Evolutionary conservation across 2,888 invertebrate genomes (phyloP), one percentile per base, ranked within the genome.

Genomic region (Acleris cristana): DNA sequence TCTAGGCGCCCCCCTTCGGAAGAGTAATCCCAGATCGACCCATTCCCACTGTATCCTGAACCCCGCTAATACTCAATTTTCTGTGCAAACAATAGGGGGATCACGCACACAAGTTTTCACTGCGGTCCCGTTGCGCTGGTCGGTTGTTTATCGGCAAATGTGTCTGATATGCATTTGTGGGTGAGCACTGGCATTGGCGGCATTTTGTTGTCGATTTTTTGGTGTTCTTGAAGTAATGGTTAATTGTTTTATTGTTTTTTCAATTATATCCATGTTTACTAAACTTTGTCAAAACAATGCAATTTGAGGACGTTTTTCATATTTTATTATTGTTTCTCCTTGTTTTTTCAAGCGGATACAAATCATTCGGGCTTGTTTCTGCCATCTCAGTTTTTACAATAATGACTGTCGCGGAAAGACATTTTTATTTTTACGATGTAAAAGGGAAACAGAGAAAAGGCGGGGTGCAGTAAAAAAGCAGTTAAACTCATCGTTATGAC

Each of bases 381-480:
- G 58, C 67, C 53, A 63, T 62, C 62, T 30, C 26, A 45, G 26
- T 67, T 67, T 66, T 66, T 62, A 62, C 57, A 53, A 57, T 63
- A 67, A 67, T 63, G 57, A 58, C 67, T 58, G 57, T 63, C 53
- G 62, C 57, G 52, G 62, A 49, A 66, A 63, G 67, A 62, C 67
- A 67, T 67, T 67, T 67, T 63, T 67, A 67, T 63, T 67, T 67
- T 67, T 67, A 67, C 67, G 67, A 67, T 63, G 57, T 63, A 62
- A 67, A 67, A 67, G 67, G 67, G 67, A 67, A 67, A 67, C 67
- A 67, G 62, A 63, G 62, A 67, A 67, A 67, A 62, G 67, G 67
- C 67, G 67, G 67, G 67, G 34, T 63, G 62, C 57, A 58, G 57
- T 67, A 67, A 67, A 67, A 67, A 67, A 67, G 57, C 67, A 67